Evolutionary conservation across 2,113 vertebrate genomes (phyloP), one percentile per base, ranked within the genome.

Genomic region (Sinocyclocheilus anshuiensis): DNA sequence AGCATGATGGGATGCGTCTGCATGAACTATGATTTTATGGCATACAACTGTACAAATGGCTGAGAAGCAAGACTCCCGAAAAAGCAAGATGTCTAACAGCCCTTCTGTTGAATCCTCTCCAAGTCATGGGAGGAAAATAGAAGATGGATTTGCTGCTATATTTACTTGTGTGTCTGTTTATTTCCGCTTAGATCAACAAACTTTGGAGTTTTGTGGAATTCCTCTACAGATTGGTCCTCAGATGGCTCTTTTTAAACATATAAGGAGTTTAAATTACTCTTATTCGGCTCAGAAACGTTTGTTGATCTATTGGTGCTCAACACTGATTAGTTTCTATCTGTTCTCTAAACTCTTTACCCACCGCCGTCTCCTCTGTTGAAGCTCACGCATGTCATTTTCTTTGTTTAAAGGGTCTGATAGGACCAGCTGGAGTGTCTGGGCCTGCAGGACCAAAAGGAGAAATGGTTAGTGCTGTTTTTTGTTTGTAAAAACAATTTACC

Each of bases 391-490:
- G 29, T 84, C 57, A 42, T 24, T 33, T 48, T 76, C 33, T 79
- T 33, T 88, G 20, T 79, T 89, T 91, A 12, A 93, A 99, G 98
- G 98, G 98, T 92, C 96, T 96, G 90, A 96, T 97, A 91, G 98
- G 98, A 96, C 98, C 98, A 95, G 92, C 92, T 81, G 98, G 98
- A 89, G 93, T 96, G 90, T 91, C 96, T 63, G 98, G 98, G 89
- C 97, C 97, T 90, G 97, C 98, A 81, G 97, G 98, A 98, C 98
- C 97, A 97, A 99, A 99, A 93, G 98, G 98, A 83, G 98, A 99
- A 90, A 96, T 96, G 94, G 98, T 99, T 90, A 97, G 96, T 92
- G 57, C 29, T 20, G 61, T 65, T 11, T 42, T 42, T 42, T 42
- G 42, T 42, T 8, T 42, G 42, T 45, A 22, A 59, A 61, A 22